Evolutionary conservation across 1,140 invertebrate genomes (phyloP), one percentile per base, ranked within the genome.

Genomic region (Calliopsis andreniformis): DNA sequence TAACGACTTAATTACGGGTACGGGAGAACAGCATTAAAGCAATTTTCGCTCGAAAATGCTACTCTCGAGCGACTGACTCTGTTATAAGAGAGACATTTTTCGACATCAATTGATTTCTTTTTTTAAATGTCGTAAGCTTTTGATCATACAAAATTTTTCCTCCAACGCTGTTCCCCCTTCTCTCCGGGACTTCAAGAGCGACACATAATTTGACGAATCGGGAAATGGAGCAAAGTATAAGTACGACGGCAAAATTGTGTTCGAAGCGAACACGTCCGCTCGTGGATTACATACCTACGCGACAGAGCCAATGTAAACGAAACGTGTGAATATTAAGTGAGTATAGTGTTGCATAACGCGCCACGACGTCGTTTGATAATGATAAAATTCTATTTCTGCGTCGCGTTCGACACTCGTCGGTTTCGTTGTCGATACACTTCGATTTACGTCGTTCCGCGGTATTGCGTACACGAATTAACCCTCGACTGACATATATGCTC

Each of bases 291-390:
- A 20, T 63, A 23, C 58, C 59, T 71, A 32, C n/a, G 43, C 6
- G 18, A 39, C 25, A 25, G 25, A 35, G 35, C 14, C 42, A 61
- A 8, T 25, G 56, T 59, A 66, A 55, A 55, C 49, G 25, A 59
- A 78, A 66, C 18, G 35, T 28, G 43, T 25, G 55, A 71, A 80
- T 70, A 51, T 59, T 62, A 76, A 77, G 47, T 2, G 39, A 49
- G 20, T 8, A 49, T 53, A 62, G 3, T 42, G 12, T 67, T 75
- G 53, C 69, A 75, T 68, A 67, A 75, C 10, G 8, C n/a, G 16
- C 3, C 28, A 12, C 61, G 45, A 56, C 47, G 59, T 58, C 59
- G 59, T 73, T 79, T 62, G 70, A 81, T 78, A 81, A 70, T 32
- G 69, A 70, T 61, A 71, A 83, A 75, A 79, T 81, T 18, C 25